Evolutionary conservation across 2,113 vertebrate species (phyloP), one percentile per base, ranked within the genome.

Genomic region (Stercorarius parasiticus): DNA sequence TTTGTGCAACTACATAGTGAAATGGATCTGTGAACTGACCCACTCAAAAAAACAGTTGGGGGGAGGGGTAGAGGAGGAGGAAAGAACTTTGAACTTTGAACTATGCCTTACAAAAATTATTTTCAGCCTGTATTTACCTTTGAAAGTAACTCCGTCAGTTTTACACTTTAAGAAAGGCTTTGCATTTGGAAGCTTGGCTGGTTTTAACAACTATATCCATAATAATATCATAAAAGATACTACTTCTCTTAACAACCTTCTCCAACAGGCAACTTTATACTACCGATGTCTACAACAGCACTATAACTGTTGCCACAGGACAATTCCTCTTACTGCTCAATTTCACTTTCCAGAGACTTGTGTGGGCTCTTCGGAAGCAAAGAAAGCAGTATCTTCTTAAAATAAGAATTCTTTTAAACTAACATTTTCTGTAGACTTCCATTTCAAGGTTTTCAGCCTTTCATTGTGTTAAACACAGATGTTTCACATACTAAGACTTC

Each of bases 51-150:
- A 62, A 55, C 9, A 32, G 7, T 5, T 25, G 8, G 3, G 2
- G 5, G 2, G 11, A 21, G 9, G 3, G 2, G 5, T 1, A 7
- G 30, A 14, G 55, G 23, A 45, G 7, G 16, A 36, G 21, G 22
- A 45, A 45, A 34, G 4, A 21, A 47, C 45, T 47, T 47, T 17
- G 9, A 38, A 15, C 62, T 58, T 38, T 52, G 36, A 92, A 65
- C 23, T 59, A 18, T 1, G 10, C 7, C 36, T 58, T 72, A 26
- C 3, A 36, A 34, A 76, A 62, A 34, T 5, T 43, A 43, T 21
- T 69, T 77, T 61, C 45, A 43, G 23, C 15, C 45, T 56, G 10
- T 15, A 64, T 45, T 23, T 67, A 59, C 50, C 21, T 56, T 36
- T 14, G 8, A 65, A 77, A 93, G 19, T 77, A 80, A 55, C 7